Percentiles rank a stretch among this genome's conserved stretches.
Evolutionary conservation across 2,888 invertebrate genomes (phyloP).

Genomic region (Trachelus tabidus): DNA sequence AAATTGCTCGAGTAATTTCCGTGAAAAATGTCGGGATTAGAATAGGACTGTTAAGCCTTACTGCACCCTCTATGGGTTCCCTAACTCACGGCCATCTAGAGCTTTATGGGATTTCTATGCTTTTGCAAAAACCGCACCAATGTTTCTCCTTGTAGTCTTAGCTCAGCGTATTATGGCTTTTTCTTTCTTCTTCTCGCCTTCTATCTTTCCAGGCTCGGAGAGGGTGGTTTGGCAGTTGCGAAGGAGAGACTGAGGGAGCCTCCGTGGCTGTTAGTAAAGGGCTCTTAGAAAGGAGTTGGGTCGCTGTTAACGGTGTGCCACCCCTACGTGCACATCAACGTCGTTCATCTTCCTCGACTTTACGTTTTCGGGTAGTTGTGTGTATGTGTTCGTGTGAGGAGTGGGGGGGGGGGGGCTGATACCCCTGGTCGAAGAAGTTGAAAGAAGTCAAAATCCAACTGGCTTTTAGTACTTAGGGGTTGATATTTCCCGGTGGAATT

Average conservation of each 20-base stretch:
- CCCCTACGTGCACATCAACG: not conserved
- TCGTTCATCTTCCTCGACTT: not conserved
- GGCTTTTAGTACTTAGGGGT: constrained; percentile 19
- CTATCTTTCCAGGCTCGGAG: not conserved
- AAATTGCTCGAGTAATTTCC: constrained; percentile 45
- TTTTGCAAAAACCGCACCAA: not conserved
- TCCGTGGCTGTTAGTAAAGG: not conserved
- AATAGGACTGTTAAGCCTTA: constrained; percentile 14
- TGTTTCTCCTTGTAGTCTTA: not conserved
- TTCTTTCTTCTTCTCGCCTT: not conserved
- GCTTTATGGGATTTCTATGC: not conserved
- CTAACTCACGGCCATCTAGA: not conserved
- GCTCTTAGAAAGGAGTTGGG: not conserved
- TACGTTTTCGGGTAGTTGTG: not conserved
- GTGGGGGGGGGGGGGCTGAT: not conserved
- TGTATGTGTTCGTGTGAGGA: too few species aligned
- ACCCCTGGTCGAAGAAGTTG: not conserved
- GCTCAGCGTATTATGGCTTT: not conserved
- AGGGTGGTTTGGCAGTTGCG: not conserved
- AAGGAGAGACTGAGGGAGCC: not conserved
- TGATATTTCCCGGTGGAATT: constrained; percentile 47
- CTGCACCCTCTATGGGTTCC: not conserved
- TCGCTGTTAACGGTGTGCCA: not conserved
- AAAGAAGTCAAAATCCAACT: not conserved
- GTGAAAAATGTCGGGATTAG: constrained; percentile 43